Percentiles rank a stretch among this genome's conserved stretches.
Evolutionary conservation across 2,113 vertebrate species (phyloP).

Genomic region (Trochalopteron elliotii): DNA sequence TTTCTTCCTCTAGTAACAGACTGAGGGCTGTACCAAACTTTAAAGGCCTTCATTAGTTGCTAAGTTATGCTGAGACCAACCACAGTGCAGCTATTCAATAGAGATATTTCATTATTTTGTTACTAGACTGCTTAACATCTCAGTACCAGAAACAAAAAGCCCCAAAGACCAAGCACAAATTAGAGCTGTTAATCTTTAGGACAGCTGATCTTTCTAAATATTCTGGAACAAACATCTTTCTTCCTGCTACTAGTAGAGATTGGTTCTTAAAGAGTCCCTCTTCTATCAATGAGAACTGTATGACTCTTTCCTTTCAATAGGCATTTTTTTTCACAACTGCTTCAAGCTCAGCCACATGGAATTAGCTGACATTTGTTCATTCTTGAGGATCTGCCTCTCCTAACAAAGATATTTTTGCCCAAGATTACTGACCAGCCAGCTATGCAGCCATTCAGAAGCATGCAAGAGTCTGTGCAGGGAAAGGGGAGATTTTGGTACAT

Average conservation of each 20-base stretch:
- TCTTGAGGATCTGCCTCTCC: neutral
- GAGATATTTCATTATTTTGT: conserved; percentile 26
- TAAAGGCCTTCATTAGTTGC: conserved; percentile 37
- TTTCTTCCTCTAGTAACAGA: conserved; percentile 4
- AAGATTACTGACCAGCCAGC: neutral
- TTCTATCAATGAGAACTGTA: neutral
- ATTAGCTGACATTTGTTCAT: neutral
- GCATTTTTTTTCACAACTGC: neutral
- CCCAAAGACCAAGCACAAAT: neutral
- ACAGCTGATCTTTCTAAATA: conserved; percentile 7
- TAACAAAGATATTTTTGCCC: neutral
- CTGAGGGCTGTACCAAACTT: neutral
- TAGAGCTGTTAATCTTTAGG: conserved; percentile 3
- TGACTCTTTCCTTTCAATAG: neutral
- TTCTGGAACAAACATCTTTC: neutral
- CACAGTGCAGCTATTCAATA: conserved; percentile 5
- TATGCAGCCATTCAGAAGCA: neutral
- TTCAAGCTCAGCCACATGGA: neutral
- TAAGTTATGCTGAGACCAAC: conserved; percentile 35
- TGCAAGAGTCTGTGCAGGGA: neutral
- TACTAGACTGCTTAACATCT: neutral
- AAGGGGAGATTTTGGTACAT: neutral
- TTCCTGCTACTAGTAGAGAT: neutral
- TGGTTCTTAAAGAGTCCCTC: neutral
- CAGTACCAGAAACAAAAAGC: conserved; percentile 25